A percentile compares a stretch with the other conserved stretches of the same genome.
phyloP scores from a whole-genome alignment of 2,113 vertebrate genomes.

The Malurus elegans region DNA sequence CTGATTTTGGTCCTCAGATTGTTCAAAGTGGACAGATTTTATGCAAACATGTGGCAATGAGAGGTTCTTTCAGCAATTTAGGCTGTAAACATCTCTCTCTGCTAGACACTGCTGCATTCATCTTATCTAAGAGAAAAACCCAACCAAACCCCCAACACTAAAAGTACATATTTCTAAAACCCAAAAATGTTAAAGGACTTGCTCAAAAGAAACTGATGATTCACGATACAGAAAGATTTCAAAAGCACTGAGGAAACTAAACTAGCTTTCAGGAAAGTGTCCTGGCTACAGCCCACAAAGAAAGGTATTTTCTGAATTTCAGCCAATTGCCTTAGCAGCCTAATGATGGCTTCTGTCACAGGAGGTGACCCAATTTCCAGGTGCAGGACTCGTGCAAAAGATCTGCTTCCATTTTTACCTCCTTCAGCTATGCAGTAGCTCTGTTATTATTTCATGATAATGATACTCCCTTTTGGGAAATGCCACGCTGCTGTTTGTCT shows the following conservation, averaged over 20 bases:
- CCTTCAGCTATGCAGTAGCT: not conserved
- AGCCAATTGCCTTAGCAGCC: not conserved
- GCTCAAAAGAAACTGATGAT: not conserved
- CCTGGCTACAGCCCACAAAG: not conserved
- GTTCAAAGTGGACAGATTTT: not conserved
- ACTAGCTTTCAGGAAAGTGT: not conserved
- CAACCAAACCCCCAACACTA: fast-evolving
- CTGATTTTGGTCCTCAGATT: not conserved
- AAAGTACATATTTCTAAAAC: not conserved
- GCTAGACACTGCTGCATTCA: not conserved
- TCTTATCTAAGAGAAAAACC: not conserved
- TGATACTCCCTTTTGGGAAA: not conserved
- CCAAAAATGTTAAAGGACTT: not conserved
- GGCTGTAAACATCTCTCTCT: not conserved
- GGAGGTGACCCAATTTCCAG: not conserved
- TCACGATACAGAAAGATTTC: not conserved
- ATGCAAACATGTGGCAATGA: not conserved
- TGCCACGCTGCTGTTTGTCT: not conserved
- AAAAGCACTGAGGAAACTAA: not conserved
- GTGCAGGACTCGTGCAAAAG: not conserved
- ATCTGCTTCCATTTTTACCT: not conserved
- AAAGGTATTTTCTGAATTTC: not conserved
- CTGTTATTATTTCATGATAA: not conserved
- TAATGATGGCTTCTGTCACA: not conserved
- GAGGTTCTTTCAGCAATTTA: not conserved